phyloP scores from a whole-genome alignment of 2,888 invertebrate species.

The Eupithecia exiguata region DNA sequence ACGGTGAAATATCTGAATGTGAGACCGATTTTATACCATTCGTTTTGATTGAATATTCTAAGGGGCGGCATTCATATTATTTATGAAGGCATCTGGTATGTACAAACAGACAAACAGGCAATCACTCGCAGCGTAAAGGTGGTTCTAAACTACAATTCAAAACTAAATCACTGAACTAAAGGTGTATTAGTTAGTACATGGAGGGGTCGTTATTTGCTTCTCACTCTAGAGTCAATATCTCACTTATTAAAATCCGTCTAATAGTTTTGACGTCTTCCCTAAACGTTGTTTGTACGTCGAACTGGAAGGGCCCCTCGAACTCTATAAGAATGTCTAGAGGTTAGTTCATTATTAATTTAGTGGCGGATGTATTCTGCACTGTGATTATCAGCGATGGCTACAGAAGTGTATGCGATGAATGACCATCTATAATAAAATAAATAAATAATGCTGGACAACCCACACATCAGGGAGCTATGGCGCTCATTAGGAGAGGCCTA shows the following conservation, averaged over 20 bases:
- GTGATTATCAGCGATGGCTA: not conserved
- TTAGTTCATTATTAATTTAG: not conserved
- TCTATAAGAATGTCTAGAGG: constrained; percentile 19
- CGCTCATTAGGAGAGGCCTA: too few species aligned
- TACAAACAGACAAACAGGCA: constrained; percentile 1
- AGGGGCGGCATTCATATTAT: not conserved
- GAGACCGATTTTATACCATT: not conserved
- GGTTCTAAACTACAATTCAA: not conserved
- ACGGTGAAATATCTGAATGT: not conserved
- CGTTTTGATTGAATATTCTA: not conserved
- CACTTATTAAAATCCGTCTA: constrained; percentile 29
- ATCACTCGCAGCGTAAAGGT: not conserved
- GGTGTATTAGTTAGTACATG: constrained; percentile 6
- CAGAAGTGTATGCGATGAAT: too few species aligned
- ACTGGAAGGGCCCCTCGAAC: constrained; percentile 31
- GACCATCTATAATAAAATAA: too few species aligned
- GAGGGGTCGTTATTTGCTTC: constrained; percentile 5
- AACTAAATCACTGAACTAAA: not conserved
- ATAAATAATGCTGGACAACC: too few species aligned
- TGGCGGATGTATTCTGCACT: not conserved
- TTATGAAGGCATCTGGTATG: not conserved
- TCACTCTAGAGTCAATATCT: constrained; percentile 16
- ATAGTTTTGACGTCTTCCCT: constrained; percentile 27
- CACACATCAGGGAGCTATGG: too few species aligned
- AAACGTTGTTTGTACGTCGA: constrained; percentile 25